Evolutionary conservation across 2,113 vertebrate species (phyloP).

Genomic region (Petaurus breviceps): DNA sequence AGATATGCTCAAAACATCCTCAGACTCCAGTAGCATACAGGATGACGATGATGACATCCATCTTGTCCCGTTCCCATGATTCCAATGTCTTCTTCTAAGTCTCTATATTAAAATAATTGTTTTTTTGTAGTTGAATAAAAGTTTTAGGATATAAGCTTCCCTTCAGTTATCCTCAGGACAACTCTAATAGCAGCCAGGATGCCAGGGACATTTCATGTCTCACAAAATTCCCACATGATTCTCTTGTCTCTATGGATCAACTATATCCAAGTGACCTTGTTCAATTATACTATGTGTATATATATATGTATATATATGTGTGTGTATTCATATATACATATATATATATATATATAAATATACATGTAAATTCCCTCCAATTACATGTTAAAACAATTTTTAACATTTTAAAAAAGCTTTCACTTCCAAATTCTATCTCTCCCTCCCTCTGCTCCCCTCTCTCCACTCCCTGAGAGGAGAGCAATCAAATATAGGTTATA

Average conservation of each 20-base stretch:
- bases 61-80: background rate
- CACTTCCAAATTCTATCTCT: no score
- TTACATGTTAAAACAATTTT: no score
- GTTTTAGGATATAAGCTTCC: background rate
- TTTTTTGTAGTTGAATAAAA: background rate
- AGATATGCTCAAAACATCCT: background rate
- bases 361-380: no score
- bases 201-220: background rate
- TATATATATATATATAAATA: no score
- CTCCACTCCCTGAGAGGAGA: no score
- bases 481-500: no score
- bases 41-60: background rate
- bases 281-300: no score
- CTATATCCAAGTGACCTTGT: no score
- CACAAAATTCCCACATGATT: background rate
- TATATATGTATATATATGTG: no score
- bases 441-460: no score
- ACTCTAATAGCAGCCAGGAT: background rate
- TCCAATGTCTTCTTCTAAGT: background rate
- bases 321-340: no score
- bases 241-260: background rate
- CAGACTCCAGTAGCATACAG: background rate
- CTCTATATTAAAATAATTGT: background rate
- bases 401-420: no score
- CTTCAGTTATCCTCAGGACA: background rate